phyloP scores from a whole-genome alignment of 2,888 invertebrate species.

The Drosophila mimetica region DNA sequence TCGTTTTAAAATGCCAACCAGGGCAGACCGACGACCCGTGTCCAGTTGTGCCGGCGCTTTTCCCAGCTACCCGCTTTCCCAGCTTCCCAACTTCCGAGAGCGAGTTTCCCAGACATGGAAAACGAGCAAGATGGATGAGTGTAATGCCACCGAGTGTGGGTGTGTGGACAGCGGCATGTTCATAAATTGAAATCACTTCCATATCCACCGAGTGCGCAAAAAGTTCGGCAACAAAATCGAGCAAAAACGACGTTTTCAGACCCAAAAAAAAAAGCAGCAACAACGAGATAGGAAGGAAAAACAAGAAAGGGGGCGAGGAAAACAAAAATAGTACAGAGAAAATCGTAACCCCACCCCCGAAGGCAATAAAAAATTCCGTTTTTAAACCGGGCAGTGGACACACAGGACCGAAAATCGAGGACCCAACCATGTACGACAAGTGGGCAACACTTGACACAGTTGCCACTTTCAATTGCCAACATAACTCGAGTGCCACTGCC shows the following conservation, averaged over 20 bases:
- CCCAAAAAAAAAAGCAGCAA: slow-evolving; percentile 23
- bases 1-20: slow-evolving; percentile 72
- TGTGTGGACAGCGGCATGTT: slow-evolving; percentile 79
- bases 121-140: slow-evolving; percentile 61
- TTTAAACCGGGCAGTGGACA: slow-evolving; percentile 60
- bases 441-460: slow-evolving; percentile 82
- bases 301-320: too few relatives aligned
- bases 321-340: slow-evolving; percentile 14
- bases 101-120: slow-evolving; percentile 34
- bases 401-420: slow-evolving; percentile 32
- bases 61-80: slow-evolving; percentile 9
- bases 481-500: slow-evolving; percentile 69
- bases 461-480: slow-evolving; percentile 82
- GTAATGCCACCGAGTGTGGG: slow-evolving; percentile 51
- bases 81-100: slow-evolving; percentile 24
- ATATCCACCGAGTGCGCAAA: slow-evolving; percentile 67
- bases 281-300: too few relatives aligned
- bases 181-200: slow-evolving; percentile 84
- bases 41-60: slow-evolving; percentile 15
- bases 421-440: slow-evolving; percentile 72
- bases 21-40: slow-evolving; percentile 41
- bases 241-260: slow-evolving; percentile 49
- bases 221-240: slow-evolving; percentile 75
- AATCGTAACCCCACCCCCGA: not conserved
- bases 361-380: slow-evolving; percentile 75